These are phyloP conservation scores for Dicroscelio sp. DNA, from an alignment of 2,888 invertebrate species.

Conservation along the genomic window DNA sequence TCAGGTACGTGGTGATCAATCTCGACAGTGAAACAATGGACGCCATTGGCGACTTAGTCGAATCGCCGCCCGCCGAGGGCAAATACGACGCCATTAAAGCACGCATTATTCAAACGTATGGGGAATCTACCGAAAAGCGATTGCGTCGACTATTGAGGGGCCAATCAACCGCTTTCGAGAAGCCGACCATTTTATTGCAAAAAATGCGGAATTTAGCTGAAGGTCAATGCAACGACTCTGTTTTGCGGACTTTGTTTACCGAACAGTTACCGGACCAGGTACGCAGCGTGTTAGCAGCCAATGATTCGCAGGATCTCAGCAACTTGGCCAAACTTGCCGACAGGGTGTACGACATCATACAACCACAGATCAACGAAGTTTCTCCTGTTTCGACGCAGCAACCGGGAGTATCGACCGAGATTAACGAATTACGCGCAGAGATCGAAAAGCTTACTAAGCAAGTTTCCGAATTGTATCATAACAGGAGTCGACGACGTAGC, in stretches of 20 bases:
- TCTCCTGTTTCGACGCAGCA: not conserved
- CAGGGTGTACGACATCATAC: not conserved
- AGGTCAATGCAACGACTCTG: slow-evolving; percentile 11
- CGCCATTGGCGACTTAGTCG: not conserved
- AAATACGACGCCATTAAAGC: slow-evolving; percentile 28
- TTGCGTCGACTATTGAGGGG: slow-evolving; percentile 73
- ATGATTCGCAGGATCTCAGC: not conserved
- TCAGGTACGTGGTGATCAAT: slow-evolving; percentile 9
- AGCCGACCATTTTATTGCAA: slow-evolving; percentile 28
- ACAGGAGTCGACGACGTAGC: not conserved
- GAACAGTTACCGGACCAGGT: slow-evolving; percentile 38
- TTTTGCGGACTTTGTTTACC: slow-evolving; percentile 32
- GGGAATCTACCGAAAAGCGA: not conserved
- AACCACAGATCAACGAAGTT: not conserved
- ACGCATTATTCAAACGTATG: not conserved
- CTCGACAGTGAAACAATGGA: slow-evolving; percentile 24
- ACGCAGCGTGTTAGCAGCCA: not conserved
- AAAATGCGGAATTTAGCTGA: slow-evolving; percentile 30
- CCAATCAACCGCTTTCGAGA: slow-evolving; percentile 17
- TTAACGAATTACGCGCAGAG: not conserved
- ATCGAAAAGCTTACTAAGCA: not conserved
- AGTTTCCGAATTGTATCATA: not conserved
- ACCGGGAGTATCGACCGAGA: not conserved
- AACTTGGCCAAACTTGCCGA: not conserved
- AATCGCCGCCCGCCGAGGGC: not conserved